Conservation (phyloP, 2,113 vertebrate species). For the Pseudorhombus dupliciocellatus region DNA sequence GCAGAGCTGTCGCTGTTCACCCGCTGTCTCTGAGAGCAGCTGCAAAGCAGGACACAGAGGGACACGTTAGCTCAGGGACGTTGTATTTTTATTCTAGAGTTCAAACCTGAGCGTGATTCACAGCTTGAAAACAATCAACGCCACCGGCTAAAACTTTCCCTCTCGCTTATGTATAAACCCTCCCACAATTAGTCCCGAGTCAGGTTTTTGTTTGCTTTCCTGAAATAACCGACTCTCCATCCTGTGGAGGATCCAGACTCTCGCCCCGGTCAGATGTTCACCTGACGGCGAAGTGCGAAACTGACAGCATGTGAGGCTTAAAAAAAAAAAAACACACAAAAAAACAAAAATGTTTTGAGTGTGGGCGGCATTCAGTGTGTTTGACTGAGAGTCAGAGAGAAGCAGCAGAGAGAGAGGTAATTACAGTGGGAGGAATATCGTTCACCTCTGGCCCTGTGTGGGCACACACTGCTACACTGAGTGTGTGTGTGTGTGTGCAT, state of each 20-base stretch:
- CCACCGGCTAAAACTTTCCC: too few species aligned
- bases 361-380: slow-evolving; percentile 61
- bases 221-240: too few species aligned
- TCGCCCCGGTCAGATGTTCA: slow-evolving; percentile 3
- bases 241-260: neutral
- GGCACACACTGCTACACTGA: slow-evolving; percentile 47
- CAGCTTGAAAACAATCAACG: too few species aligned
- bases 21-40: slow-evolving; percentile 65
- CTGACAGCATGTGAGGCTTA: slow-evolving; percentile 3
- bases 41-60: slow-evolving; percentile 37
- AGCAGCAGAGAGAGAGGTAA: slow-evolving; percentile 62
- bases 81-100: neutral
- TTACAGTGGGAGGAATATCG: slow-evolving; percentile 72
- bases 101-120: too few species aligned
- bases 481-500: slow-evolving; percentile 33
- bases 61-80: neutral
- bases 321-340: slow-evolving; percentile 22
- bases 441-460: slow-evolving; percentile 72
- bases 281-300: neutral
- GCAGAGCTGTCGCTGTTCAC: slow-evolving; percentile 76
- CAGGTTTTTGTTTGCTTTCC: too few species aligned
- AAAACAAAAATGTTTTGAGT: slow-evolving; percentile 52
- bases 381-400: slow-evolving; percentile 63
- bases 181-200: neutral
- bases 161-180: too few species aligned